A percentile compares a stretch with the other conserved stretches of the same genome.
Conservation (phyloP, 2,888 invertebrate species). For the Geophilus truncorum region DNA sequence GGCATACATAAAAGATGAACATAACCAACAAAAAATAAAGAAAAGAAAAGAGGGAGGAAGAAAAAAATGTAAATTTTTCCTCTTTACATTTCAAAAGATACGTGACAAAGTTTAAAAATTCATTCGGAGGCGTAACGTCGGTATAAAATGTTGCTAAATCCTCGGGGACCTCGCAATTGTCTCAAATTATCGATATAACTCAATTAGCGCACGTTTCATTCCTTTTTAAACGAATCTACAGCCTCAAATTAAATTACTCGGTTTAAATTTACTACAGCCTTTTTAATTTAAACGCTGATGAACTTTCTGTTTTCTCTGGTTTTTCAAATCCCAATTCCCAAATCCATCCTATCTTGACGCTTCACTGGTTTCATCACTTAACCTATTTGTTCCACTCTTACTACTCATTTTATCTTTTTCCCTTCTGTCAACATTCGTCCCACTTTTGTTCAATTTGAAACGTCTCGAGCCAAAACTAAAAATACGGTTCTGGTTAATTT, state of each 20-base stretch:
- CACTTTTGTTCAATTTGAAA: no score
- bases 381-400: neutral
- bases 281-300: conserved; percentile 8
- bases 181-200: conserved; percentile 18
- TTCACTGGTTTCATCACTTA: neutral
- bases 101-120: conserved; percentile 7
- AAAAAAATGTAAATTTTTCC: neutral
- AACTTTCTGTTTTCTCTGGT: neutral
- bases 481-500: no score
- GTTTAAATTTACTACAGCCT: neutral
- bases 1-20: conserved; percentile 23
- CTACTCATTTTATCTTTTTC: neutral
- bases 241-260: neutral
- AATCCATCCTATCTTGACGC: neutral
- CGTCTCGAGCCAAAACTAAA: no score
- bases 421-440: no score
- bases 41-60: neutral
- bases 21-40: neutral
- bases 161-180: neutral
- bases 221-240: neutral
- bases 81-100: neutral
- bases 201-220: neutral
- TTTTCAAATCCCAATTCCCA: neutral
- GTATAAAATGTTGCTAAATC: neutral
- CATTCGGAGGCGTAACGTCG: neutral